Conservation (phyloP, 2,113 vertebrate species). For the Thunnus thynnus region DNA sequence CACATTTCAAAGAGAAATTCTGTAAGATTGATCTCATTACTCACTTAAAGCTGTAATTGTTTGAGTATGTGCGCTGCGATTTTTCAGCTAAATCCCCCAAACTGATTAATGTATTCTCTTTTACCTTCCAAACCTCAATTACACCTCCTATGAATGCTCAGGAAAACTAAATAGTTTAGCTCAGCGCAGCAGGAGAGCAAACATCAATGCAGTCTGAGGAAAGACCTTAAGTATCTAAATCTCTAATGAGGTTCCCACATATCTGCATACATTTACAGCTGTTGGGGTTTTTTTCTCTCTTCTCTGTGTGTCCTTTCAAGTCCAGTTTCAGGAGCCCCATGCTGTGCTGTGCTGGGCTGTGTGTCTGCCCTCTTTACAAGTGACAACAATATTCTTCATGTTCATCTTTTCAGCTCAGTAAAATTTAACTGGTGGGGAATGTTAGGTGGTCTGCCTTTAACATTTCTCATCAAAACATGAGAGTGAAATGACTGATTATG, state of each 20-base stretch:
- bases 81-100: constrained; percentile 23
- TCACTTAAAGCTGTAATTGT: constrained; percentile 21
- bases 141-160: constrained; percentile 46
- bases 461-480: too few relatives aligned
- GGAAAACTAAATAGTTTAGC: constrained; percentile 34
- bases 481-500: too few relatives aligned
- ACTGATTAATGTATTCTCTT: constrained; percentile 23
- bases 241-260: constrained; percentile 48
- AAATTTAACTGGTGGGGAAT: neutral
- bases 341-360: neutral
- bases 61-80: constrained; percentile 18
- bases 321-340: neutral
- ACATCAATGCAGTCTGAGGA: constrained; percentile 34
- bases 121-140: constrained; percentile 46
- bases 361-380: neutral
- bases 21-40: constrained; percentile 29
- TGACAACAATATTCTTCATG: neutral
- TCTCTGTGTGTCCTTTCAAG: neutral
- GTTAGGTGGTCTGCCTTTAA: neutral
- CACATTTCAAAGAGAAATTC: constrained; percentile 13
- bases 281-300: neutral
- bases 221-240: constrained; percentile 13
- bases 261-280: constrained; percentile 40
- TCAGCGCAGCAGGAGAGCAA: constrained; percentile 43
- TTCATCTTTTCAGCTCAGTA: constrained; percentile 11